phyloP scores from a whole-genome alignment of 2,113 vertebrate species.

The Nesogale talazaci region DNA sequence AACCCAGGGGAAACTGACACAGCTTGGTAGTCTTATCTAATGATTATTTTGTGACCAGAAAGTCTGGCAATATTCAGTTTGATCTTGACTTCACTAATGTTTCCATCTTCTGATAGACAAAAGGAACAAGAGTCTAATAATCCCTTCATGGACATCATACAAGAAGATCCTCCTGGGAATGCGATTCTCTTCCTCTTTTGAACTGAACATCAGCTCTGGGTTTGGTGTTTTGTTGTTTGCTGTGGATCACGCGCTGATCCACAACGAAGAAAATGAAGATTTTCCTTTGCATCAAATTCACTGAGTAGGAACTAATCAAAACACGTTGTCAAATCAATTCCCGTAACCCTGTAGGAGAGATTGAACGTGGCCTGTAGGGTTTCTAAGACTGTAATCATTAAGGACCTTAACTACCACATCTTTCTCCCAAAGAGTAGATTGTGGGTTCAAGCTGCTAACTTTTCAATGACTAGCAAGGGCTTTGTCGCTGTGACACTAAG shows the following conservation, averaged over 20 bases:
- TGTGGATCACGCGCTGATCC: background rate
- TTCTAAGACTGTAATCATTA: too few relatives aligned
- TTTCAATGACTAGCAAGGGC: too few relatives aligned
- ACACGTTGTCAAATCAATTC: too few relatives aligned
- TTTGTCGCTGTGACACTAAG: too few relatives aligned
- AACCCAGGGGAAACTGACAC: background rate
- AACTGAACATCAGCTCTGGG: background rate
- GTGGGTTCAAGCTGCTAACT: too few relatives aligned
- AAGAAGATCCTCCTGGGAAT: background rate
- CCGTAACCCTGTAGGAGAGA: too few relatives aligned
- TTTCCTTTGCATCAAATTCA: slow-evolving; percentile 28
- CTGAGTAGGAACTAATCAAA: background rate
- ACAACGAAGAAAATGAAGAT: background rate
- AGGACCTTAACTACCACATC: too few relatives aligned
- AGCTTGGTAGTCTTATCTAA: background rate
- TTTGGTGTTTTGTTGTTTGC: background rate
- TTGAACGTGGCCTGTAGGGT: too few relatives aligned
- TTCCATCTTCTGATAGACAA: slow-evolving; percentile 13
- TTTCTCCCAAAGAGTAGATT: too few relatives aligned
- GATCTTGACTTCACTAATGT: background rate
- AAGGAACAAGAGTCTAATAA: background rate
- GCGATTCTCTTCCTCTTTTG: background rate
- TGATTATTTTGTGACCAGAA: background rate
- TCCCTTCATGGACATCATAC: background rate
- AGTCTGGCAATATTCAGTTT: background rate